phyloP scores from a whole-genome alignment of 2,888 invertebrate genomes.

The Heteromyza rotundicornis region DNA sequence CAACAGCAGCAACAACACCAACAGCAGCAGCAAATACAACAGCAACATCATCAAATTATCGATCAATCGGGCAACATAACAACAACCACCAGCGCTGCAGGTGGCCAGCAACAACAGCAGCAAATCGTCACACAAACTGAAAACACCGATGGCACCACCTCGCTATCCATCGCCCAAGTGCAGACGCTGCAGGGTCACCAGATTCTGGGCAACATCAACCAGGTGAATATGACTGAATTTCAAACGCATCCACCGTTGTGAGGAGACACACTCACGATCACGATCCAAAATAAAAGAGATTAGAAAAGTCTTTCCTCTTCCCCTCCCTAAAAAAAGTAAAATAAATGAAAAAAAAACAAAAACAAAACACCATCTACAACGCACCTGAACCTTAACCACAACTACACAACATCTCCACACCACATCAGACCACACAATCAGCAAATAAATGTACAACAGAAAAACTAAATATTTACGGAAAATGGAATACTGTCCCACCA shows the following conservation, averaged over 20 bases:
- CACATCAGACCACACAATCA: too few species aligned
- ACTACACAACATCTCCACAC: too few species aligned
- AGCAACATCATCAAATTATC: constrained; percentile 60
- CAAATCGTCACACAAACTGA: constrained; percentile 62
- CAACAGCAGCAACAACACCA: constrained; percentile 34
- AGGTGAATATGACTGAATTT: constrained; percentile 63
- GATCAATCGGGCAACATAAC: constrained; percentile 61
- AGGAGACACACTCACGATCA: too few species aligned
- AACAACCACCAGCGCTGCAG: constrained; percentile 47
- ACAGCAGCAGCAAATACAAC: constrained; percentile 43
- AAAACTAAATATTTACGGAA: too few species aligned
- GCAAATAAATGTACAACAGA: too few species aligned
- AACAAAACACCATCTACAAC: too few species aligned
- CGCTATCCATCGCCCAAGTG: constrained; percentile 62
- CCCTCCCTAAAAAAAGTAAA: too few species aligned
- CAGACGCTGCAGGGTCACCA: constrained; percentile 63
- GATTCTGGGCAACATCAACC: constrained; percentile 62
- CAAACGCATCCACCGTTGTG: constrained; percentile 50
- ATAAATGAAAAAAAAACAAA: too few species aligned
- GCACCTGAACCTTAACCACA: too few species aligned
- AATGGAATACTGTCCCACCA: too few species aligned
- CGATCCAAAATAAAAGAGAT: too few species aligned
- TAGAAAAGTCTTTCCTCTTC: too few species aligned
- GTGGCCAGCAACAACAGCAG: constrained; percentile 32
- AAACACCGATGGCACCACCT: constrained; percentile 61